Conservation (phyloP, 2,888 invertebrate species). For the Yponomeuta evonymella region DNA sequence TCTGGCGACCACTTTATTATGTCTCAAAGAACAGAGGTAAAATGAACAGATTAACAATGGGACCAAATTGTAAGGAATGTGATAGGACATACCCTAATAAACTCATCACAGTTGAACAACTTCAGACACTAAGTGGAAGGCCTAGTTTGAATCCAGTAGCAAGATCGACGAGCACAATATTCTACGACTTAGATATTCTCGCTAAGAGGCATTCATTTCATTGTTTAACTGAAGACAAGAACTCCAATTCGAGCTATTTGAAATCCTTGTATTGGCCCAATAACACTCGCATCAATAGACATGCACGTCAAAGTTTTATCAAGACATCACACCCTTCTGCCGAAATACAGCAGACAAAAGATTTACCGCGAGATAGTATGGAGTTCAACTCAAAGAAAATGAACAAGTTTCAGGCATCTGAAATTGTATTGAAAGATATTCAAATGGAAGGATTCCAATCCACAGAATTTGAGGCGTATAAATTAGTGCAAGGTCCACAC, state of each 20-base stretch:
- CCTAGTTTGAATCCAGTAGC: neutral
- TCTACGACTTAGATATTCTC: constrained; percentile 58
- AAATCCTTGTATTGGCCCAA: constrained; percentile 22
- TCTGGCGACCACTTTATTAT: neutral
- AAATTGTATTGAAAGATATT: neutral
- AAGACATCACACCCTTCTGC: neutral
- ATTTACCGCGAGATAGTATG: neutral
- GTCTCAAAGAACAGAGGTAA: neutral
- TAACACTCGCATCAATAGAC: neutral
- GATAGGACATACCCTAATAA: neutral
- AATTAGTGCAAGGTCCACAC: neutral
- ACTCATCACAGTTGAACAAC: neutral
- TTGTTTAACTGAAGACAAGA: constrained; percentile 35
- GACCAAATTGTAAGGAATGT: neutral
- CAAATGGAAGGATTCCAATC: neutral
- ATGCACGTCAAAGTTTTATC: neutral
- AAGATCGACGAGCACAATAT: constrained; percentile 37
- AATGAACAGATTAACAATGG: neutral
- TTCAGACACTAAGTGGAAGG: neutral
- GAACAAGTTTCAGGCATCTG: neutral
- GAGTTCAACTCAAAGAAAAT: neutral
- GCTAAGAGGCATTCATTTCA: constrained; percentile 55
- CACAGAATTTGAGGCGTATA: neutral
- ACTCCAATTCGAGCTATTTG: constrained; percentile 36
- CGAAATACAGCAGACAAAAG: neutral